Percentiles rank a stretch among this genome's conserved stretches.
Evolutionary conservation across 2,113 vertebrate genomes (phyloP).

Genomic region (Ailuropoda melanoleuca): DNA sequence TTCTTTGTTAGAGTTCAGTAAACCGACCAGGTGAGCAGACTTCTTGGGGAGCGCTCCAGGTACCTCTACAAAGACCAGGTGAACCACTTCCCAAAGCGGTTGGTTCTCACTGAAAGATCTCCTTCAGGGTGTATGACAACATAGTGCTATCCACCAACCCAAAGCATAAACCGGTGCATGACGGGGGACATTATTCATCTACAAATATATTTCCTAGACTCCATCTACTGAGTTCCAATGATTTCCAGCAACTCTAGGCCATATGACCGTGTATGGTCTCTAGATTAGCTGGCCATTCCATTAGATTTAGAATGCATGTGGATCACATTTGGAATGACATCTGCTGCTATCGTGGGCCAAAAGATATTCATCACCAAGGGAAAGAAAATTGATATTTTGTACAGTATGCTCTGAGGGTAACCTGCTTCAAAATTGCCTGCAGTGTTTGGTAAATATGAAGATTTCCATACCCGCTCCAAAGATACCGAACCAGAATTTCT

Average conservation of each 20-base stretch:
- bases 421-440: not conserved
- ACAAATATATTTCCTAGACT: not conserved
- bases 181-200: not conserved
- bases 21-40: not conserved
- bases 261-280: rapidly evolving
- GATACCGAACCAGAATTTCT: not conserved
- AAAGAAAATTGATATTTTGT: not conserved
- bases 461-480: not conserved
- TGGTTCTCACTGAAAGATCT: not conserved
- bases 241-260: not conserved
- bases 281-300: not conserved
- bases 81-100: not conserved
- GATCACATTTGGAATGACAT: not conserved
- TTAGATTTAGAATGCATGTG: not conserved
- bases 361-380: not conserved
- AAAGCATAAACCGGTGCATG: not conserved
- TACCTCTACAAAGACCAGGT: not conserved
- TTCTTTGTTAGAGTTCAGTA: not conserved
- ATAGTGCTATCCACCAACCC: not conserved
- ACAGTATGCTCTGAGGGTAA: not conserved
- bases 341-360: not conserved
- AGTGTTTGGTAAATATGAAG: not conserved
- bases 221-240: not conserved
- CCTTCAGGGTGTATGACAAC: not conserved
- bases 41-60: not conserved